Conservation (phyloP, 2,888 invertebrate species). For the Scrobipalpa atriplicella region DNA sequence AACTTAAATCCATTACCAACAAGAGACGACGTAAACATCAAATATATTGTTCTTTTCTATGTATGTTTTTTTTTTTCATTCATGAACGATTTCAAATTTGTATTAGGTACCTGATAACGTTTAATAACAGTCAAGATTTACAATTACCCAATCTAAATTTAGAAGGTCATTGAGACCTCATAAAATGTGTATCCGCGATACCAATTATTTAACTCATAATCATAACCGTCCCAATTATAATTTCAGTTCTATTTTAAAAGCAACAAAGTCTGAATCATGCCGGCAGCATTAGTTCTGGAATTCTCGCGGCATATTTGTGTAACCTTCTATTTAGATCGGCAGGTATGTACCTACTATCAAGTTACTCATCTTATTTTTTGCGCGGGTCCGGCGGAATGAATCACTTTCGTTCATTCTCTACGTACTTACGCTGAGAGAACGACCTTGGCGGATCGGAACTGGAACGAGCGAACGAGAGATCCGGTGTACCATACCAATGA, state of each 20-base stretch:
- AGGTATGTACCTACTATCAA: slow-evolving; percentile 33
- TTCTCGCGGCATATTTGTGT: slow-evolving; percentile 21
- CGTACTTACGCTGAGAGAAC: slow-evolving; percentile 27
- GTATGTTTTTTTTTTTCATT: too few species aligned
- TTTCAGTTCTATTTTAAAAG: neutral
- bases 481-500: slow-evolving; percentile 18
- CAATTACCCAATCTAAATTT: neutral
- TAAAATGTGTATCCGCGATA: neutral
- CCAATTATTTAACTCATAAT: neutral
- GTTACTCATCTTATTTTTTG: slow-evolving; percentile 43
- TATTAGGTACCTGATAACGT: too few species aligned
- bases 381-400: slow-evolving; percentile 43
- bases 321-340: slow-evolving; percentile 31
- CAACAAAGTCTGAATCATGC: neutral
- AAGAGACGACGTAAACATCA: too few species aligned
- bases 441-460: slow-evolving; percentile 41
- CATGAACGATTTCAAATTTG: too few species aligned
- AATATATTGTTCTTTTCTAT: too few species aligned
- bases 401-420: slow-evolving; percentile 50
- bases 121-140: neutral
- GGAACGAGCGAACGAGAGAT: slow-evolving; percentile 21
- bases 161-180: neutral
- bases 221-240: neutral
- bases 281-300: neutral
- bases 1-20: too few species aligned